Percentiles rank a stretch among this genome's conserved stretches.
Conservation (phyloP, 1,140 invertebrate species). For the Drosophila tsacasi region DNA sequence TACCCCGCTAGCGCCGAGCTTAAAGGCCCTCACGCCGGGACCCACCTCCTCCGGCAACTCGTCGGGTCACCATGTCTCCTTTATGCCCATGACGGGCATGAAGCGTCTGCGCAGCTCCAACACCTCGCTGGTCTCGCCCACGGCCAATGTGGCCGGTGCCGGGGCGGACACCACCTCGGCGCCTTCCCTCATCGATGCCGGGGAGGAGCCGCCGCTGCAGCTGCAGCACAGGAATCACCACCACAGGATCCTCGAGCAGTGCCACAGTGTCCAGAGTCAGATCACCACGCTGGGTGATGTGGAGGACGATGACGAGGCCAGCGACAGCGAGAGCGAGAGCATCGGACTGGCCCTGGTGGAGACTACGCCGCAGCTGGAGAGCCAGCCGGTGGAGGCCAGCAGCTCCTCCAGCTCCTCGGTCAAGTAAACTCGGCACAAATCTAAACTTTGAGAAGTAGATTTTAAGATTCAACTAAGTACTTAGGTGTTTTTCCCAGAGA, state of each 20-base stretch:
- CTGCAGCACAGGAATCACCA: constrained; percentile 23
- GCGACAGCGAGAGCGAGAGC: constrained; percentile 61
- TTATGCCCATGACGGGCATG: constrained; percentile 68
- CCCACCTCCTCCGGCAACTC: constrained; percentile 33
- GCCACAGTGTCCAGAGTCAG: constrained; percentile 77
- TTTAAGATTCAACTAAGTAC: constrained; percentile 15
- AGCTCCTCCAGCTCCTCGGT: constrained; percentile 76
- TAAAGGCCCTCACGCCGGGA: constrained; percentile 65
- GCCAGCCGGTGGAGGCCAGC: constrained; percentile 45
- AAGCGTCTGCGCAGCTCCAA: constrained; percentile 62
- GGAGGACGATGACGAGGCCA: constrained; percentile 56
- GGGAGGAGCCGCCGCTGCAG: constrained; percentile 19
- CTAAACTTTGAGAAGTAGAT: constrained; percentile 3
- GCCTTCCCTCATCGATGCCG: constrained; percentile 62
- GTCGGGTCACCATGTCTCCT: constrained; percentile 70
- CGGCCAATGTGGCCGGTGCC: constrained; percentile 7
- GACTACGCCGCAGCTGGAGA: constrained; percentile 65
- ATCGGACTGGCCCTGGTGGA: constrained; percentile 64
- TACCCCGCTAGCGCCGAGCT: constrained; percentile 55
- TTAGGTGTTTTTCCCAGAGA: background rate
- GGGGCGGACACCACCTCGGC: constrained; percentile 53
- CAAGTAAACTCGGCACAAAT: constrained; percentile 57
- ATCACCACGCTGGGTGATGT: constrained; percentile 80
- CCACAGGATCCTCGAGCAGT: constrained; percentile 68
- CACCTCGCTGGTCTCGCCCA: constrained; percentile 61